Conservation (phyloP, 2,888 invertebrate species). For the Pachliopta kotzebuea region DNA sequence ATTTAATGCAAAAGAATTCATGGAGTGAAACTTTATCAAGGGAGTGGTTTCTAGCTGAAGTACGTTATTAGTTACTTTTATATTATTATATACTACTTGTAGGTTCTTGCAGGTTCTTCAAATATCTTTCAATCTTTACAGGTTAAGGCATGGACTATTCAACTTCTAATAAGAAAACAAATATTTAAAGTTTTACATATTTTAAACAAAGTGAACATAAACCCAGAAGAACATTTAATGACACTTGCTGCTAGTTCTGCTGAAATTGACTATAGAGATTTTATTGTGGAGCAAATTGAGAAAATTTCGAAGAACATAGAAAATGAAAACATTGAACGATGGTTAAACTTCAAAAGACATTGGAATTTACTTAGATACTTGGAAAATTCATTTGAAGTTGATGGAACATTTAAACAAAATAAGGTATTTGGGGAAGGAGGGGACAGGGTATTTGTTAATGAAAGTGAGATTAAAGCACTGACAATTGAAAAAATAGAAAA, state of each 20-base stretch:
- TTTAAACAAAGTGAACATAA: conserved; percentile 81
- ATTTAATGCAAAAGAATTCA: conserved; percentile 77
- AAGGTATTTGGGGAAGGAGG: conserved; percentile 69
- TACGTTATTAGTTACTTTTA: conserved; percentile 41
- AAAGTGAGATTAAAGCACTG: conserved; percentile 72
- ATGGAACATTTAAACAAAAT: conserved; percentile 73
- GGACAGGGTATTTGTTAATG: conserved; percentile 67
- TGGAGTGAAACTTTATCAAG: conserved; percentile 75
- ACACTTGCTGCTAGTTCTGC: conserved; percentile 80
- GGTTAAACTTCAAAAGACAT: conserved; percentile 63
- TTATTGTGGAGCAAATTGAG: conserved; percentile 83
- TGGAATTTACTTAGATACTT: conserved; percentile 68
- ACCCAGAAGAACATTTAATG: conserved; percentile 79
- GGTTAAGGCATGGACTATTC: conserved; percentile 83
- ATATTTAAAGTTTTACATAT: conserved; percentile 84
- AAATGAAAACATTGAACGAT: conserved; percentile 51
- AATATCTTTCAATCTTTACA: conserved; percentile 40
- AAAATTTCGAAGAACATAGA: conserved; percentile 69
- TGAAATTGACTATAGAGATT: conserved; percentile 82
- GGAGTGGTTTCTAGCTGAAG: conserved; percentile 80
- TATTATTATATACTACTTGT: not conserved
- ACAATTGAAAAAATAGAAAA: conserved; percentile 70
- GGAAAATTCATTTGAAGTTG: conserved; percentile 72
- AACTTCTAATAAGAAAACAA: conserved; percentile 82
- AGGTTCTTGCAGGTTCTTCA: not conserved